phyloP scores from a whole-genome alignment of 2,888 invertebrate genomes.

The Siphonodentalium dalli region DNA sequence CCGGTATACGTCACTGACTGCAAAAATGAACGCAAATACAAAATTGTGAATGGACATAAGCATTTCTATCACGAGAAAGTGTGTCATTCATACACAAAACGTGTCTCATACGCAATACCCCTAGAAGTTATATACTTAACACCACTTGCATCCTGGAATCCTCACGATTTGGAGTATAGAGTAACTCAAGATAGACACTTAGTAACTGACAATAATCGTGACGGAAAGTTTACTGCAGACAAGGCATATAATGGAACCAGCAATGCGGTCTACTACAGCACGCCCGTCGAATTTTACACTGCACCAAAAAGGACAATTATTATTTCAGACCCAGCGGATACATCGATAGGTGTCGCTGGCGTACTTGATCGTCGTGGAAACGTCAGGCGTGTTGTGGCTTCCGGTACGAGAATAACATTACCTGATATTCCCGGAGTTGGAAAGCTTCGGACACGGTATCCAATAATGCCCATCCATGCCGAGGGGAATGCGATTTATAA shows the following conservation, averaged over 20 bases:
- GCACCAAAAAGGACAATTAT: no score
- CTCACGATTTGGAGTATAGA: conserved; percentile 35
- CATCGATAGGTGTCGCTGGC: conserved; percentile 15
- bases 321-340: conserved; percentile 9
- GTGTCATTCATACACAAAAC: conserved; percentile 23
- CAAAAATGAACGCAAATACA: conserved; percentile 9
- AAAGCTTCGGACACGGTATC: conserved; percentile 41
- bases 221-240: conserved; percentile 6
- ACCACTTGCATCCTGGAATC: conserved; percentile 52
- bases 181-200: background rate
- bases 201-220: conserved; percentile 6
- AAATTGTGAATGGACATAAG: no score
- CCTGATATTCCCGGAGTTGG: conserved; percentile 45
- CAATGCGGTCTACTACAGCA: conserved; percentile 27
- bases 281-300: conserved; percentile 34
- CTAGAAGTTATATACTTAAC: conserved; percentile 54
- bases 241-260: conserved; percentile 36
- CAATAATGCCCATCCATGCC: conserved; percentile 34
- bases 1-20: conserved; percentile 30
- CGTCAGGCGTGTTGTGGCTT: conserved; percentile 27
- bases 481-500: conserved; percentile 1
- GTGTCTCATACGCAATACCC: conserved; percentile 51
- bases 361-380: conserved; percentile 33
- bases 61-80: conserved; percentile 25
- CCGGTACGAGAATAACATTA: conserved; percentile 35